Conservation (phyloP, 2,888 invertebrate genomes). For the Baronia brevicornis region DNA sequence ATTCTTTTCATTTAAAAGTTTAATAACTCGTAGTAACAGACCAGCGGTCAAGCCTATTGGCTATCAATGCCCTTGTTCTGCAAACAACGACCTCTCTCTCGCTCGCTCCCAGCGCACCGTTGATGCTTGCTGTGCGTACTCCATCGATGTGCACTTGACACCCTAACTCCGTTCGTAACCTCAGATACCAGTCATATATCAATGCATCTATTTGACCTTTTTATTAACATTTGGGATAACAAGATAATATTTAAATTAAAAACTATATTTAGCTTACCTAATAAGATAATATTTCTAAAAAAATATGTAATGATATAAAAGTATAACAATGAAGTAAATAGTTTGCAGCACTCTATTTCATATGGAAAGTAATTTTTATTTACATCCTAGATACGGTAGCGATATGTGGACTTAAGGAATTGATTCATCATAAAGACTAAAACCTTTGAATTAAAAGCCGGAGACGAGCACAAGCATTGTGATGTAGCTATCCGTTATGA, state of each 20-base stretch:
- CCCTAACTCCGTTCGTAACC: conserved; percentile 3
- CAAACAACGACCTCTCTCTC: conserved; percentile 34
- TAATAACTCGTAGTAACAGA: conserved; percentile 3
- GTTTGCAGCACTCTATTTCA: too few species aligned
- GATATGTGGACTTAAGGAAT: too few species aligned
- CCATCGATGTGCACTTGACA: conserved; percentile 13
- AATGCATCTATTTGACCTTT: too few species aligned
- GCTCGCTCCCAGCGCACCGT: conserved; percentile 26
- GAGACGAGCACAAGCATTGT: too few species aligned
- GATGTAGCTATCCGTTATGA: too few species aligned
- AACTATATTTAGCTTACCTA: not conserved
- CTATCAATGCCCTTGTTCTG: conserved; percentile 44
- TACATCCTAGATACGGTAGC: conserved; percentile 1
- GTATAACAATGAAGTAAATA: too few species aligned
- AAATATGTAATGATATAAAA: too few species aligned
- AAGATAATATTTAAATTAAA: not conserved
- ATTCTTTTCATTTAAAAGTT: not conserved
- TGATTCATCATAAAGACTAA: not conserved
- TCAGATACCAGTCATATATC: too few species aligned
- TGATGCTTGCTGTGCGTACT: conserved; percentile 22
- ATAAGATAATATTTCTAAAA: not conserved
- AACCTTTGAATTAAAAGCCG: too few species aligned
- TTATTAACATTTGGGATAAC: not conserved
- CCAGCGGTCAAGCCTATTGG: conserved; percentile 17
- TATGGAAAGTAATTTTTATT: too few species aligned